Evolutionary conservation across 1,140 invertebrate species (phyloP), one percentile per base, ranked within the genome.

Genomic region (Solenopsis fugax): DNA sequence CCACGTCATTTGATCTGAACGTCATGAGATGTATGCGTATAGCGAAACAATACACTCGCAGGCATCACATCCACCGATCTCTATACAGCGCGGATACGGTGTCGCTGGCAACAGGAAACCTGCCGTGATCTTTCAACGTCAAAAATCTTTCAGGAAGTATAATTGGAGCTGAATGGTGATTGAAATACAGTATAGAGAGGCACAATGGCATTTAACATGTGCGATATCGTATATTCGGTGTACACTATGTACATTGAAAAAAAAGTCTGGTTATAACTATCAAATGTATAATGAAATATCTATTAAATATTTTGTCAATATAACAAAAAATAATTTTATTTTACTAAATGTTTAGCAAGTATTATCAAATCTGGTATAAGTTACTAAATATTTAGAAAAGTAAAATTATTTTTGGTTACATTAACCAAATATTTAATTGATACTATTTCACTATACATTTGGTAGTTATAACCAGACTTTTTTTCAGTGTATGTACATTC

Each of bases 1-100:
- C 87, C 73, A 80, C 87, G 87, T 86, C 87, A 88, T 88, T 88
- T 88, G 87, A 88, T 88, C 87, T 62, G 29, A 37, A 73, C 80
- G 5, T 65, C 62, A 60, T 45, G 72, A 69, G 67, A 67, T 89
- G 50, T 87, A 54, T 62, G 54, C 37, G 62, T 71, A 82, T 41
- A 77, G 85, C 65, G 85, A 84, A 84, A 84, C 41, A 84, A 84
- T 62, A 84, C 54, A 75, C 80, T 73, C 56, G 69, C 65, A 60
- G 60, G 54, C 54, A 54, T 84, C 80, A 62, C 41, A 60, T 73
- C 80, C 41, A 60, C 80, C 24, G 80, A 82, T 82, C 80, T 82
- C 52, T 18, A 54, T 45, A 80, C n/a, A 52, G 13, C 45, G 10
- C 34, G 24, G 69, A 84, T 75, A 62, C 80, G 24, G 67, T 84